A percentile compares a stretch with the other conserved stretches of the same genome.
phyloP scores from a whole-genome alignment of 2,888 invertebrate genomes.

The Pilophorus perplexus region DNA sequence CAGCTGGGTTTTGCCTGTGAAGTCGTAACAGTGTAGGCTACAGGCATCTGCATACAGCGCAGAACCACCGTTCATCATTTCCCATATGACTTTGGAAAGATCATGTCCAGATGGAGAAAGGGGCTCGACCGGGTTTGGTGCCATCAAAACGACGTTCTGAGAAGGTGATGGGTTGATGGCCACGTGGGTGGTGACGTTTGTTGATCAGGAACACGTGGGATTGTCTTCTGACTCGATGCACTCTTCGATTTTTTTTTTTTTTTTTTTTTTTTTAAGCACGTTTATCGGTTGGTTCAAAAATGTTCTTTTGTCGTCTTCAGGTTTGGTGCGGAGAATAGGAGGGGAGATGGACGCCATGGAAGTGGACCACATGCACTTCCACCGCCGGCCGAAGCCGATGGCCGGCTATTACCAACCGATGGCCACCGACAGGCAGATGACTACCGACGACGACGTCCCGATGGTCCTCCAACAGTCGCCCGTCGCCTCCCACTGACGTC shows the following conservation, averaged over 20 bases:
- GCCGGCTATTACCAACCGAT: conserved; percentile 10
- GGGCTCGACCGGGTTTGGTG: too few relatives aligned
- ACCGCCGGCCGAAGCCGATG: conserved; percentile 45
- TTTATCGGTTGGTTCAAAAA: background rate
- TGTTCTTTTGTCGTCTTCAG: conserved; percentile 5
- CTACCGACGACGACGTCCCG: conserved; percentile 64
- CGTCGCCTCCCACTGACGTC: conserved; percentile 42
- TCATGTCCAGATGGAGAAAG: too few relatives aligned
- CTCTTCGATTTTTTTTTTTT: background rate
- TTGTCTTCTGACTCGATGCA: too few relatives aligned
- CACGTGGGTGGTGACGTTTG: too few relatives aligned
- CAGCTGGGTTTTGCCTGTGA: too few relatives aligned
- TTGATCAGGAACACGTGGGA: too few relatives aligned
- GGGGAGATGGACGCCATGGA: conserved; percentile 39
- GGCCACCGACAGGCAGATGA: background rate
- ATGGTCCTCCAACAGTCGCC: conserved; percentile 60
- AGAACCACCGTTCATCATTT: too few relatives aligned
- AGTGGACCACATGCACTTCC: conserved; percentile 44
- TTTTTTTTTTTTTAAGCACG: background rate
- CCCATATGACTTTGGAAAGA: too few relatives aligned
- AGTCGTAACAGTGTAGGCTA: too few relatives aligned
- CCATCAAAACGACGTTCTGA: too few relatives aligned
- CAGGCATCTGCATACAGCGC: too few relatives aligned
- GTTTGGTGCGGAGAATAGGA: conserved; percentile 36
- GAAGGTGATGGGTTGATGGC: too few relatives aligned